Evolutionary conservation across 2,888 invertebrate genomes (phyloP), one percentile per base, ranked within the genome.

Genomic region (Ommatoiulus sabulosus): DNA sequence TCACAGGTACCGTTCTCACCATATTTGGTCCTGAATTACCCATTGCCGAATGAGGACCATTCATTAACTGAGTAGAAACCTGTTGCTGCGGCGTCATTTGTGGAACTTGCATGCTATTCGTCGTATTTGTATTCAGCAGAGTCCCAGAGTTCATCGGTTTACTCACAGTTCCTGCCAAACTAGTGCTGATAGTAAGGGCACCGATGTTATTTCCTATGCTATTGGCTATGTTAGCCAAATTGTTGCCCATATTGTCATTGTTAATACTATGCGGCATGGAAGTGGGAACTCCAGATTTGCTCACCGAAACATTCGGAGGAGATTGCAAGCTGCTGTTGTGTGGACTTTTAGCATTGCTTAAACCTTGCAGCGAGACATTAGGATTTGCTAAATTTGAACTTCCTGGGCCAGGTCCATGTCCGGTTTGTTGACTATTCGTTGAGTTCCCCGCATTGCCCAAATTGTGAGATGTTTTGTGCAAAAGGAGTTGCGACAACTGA

Each of bases 231-330:
- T 72, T 72, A 85, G 87, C 63, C 72, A 88, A 86, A 87, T 88
- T 89, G 87, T 90, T 90, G 90, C 90, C 90, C 89, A 91, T 90
- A 89, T 89, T 90, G 88, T 90, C 91, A 89, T 88, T 90, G 89
- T 89, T 90, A 89, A 91, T 91, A 89, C 90, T 90, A 90, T 91
- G 90, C 80, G 91, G 90, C 89, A 90, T 90, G 86, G 91, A 90
- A 87, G 91, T 90, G 48, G 90, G 90, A 84, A 52, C 90, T 46
- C 90, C 91, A 57, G 90, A 87, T 90, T 92, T 92, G 91, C 95
- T 95, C 90, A 96, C 96, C 90, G 96, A 95, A 91, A 96, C 96
- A 92, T 97, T 96, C 87, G 96, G 96, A 89, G 97, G 96, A 89
- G 97, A 97, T 57, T 88, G 57, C 44, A 90, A 87, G 90, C 89